A percentile compares a stretch with the other conserved stretches of the same genome.
phyloP scores from a whole-genome alignment of 2,888 invertebrate genomes.

The Anaspis maculata region DNA sequence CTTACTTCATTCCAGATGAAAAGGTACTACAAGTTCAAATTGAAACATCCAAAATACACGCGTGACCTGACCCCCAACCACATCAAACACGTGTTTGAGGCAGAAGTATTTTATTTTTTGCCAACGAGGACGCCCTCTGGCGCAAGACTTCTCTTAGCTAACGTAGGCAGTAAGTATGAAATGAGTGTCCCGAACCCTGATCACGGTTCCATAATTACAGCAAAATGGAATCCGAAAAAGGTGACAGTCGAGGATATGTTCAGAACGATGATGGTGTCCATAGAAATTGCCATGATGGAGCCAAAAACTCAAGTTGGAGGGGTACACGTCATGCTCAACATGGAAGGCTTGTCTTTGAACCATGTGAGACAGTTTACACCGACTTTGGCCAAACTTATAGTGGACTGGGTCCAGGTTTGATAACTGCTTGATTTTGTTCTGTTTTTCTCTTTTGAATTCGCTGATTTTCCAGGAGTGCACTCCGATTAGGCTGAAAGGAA shows the following conservation, averaged over 20 bases:
- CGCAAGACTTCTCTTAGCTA: slow-evolving; percentile 58
- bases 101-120: slow-evolving; percentile 59
- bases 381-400: slow-evolving; percentile 60
- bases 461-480: slow-evolving; percentile 66
- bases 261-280: slow-evolving; percentile 57
- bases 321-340: slow-evolving; percentile 63
- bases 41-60: slow-evolving; percentile 54
- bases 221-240: slow-evolving; percentile 67
- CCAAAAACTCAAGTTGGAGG: slow-evolving; percentile 71
- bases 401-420: slow-evolving; percentile 62
- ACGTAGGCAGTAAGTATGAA: slow-evolving; percentile 59
- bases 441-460: neutral
- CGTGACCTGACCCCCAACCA: slow-evolving; percentile 53
- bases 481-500: slow-evolving; percentile 72
- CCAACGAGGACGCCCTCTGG: slow-evolving; percentile 62
- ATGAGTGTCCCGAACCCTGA: neutral
- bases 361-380: slow-evolving; percentile 73
- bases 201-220: slow-evolving; percentile 33
- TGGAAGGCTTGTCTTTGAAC: slow-evolving; percentile 63
- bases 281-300: slow-evolving; percentile 71
- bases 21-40: slow-evolving; percentile 62
- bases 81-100: slow-evolving; percentile 55
- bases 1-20: no score
- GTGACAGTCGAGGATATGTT: slow-evolving; percentile 60
- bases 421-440: neutral